A percentile compares a stretch with the other conserved stretches of the same genome.
These are phyloP conservation scores for Fragum sueziense DNA, from an alignment of 2,888 invertebrate genomes.

Conservation along the genomic window DNA sequence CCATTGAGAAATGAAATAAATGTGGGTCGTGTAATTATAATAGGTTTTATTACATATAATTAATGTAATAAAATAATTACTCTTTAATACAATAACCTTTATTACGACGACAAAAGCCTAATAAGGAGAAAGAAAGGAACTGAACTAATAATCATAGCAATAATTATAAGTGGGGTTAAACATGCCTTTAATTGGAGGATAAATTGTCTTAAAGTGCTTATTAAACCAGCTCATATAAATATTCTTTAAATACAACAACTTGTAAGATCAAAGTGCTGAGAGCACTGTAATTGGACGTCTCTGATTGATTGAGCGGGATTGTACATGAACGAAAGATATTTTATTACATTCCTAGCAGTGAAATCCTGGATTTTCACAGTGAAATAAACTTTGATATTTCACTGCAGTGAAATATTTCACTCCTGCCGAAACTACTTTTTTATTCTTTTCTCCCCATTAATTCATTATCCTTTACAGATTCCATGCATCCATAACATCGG, in stretches of 20 bases:
- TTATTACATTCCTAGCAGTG: too few species aligned
- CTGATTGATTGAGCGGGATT: too few species aligned
- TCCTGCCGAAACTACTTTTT: too few species aligned
- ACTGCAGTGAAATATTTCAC: too few species aligned
- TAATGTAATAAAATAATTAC: conserved; percentile 17
- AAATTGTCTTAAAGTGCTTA: conserved; percentile 4
- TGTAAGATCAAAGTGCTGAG: too few species aligned
- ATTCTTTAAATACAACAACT: background rate
- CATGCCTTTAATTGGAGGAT: conserved; percentile 5
- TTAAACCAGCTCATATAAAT: background rate
- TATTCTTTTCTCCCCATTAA: too few species aligned
- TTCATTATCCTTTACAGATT: too few species aligned
- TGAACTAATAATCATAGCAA: background rate
- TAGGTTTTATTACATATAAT: conserved; percentile 15
- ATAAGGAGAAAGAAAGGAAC: conserved; percentile 10
- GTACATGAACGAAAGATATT: too few species aligned
- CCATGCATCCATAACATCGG: too few species aligned
- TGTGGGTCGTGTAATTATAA: conserved; percentile 3
- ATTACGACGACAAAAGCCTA: conserved; percentile 12
- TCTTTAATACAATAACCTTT: conserved; percentile 8
- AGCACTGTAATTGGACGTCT: too few species aligned
- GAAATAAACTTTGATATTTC: too few species aligned
- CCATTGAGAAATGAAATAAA: conserved; percentile 18
- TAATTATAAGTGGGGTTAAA: conserved; percentile 17
- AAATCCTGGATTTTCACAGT: too few species aligned